A percentile compares a stretch with the other conserved stretches of the same genome.
phyloP scores from a whole-genome alignment of 1,140 invertebrate genomes.

The Grapholita molesta region DNA sequence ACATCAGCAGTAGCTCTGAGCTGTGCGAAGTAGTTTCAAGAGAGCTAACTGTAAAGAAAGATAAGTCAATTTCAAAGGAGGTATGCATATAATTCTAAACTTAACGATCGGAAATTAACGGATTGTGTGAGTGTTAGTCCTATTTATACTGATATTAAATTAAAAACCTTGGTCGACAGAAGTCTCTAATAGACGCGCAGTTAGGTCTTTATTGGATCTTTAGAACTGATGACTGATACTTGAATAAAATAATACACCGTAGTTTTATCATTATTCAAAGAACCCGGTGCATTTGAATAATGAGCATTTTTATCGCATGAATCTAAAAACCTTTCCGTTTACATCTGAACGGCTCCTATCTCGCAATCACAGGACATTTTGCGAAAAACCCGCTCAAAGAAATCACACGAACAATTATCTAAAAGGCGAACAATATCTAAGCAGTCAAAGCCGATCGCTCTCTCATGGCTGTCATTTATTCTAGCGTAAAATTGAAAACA shows the following conservation, averaged over 20 bases:
- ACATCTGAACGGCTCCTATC: not conserved
- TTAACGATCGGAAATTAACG: too few species aligned
- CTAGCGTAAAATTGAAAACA: not conserved
- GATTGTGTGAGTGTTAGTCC: too few species aligned
- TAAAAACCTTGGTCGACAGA: too few species aligned
- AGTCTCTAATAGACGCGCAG: too few species aligned
- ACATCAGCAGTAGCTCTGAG: too few species aligned
- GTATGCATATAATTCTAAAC: too few species aligned
- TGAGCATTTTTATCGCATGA: slow-evolving; percentile 16
- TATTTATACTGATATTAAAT: too few species aligned
- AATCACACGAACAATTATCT: slow-evolving; percentile 14
- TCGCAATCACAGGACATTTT: not conserved
- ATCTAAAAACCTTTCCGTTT: slow-evolving; percentile 16
- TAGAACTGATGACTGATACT: not conserved
- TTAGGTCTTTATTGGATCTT: too few species aligned
- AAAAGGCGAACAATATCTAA: not conserved
- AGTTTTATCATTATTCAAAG: not conserved
- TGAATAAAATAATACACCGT: not conserved
- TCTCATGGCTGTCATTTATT: not conserved
- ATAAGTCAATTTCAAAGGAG: too few species aligned
- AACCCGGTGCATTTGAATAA: not conserved
- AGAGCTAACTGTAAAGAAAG: too few species aligned
- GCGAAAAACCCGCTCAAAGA: not conserved
- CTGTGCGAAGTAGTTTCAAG: too few species aligned
- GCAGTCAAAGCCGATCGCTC: not conserved